Conservation (phyloP, 1,140 invertebrate genomes). For the Rhyacophila brunnea region DNA sequence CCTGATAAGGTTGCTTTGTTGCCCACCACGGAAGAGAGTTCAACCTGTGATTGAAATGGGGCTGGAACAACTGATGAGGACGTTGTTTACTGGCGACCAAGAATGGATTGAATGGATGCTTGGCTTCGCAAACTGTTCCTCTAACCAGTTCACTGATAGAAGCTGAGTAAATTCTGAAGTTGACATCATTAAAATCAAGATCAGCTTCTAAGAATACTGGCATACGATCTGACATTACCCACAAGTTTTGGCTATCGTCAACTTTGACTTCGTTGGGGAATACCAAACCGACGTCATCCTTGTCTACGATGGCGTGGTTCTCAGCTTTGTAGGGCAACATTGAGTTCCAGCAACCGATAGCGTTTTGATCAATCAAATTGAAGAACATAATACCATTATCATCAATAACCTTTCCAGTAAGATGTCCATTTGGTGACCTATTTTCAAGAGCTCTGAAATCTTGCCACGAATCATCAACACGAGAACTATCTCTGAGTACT, state of each 20-base stretch:
- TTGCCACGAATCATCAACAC: slow-evolving; percentile 66
- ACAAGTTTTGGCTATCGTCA: slow-evolving; percentile 61
- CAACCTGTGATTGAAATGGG: neutral
- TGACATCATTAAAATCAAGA: slow-evolving; percentile 73
- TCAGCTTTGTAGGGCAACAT: slow-evolving; percentile 61
- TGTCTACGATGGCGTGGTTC: slow-evolving; percentile 70
- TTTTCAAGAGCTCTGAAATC: slow-evolving; percentile 69
- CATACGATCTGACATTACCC: slow-evolving; percentile 81
- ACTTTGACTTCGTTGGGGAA: slow-evolving; percentile 80
- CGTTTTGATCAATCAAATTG: slow-evolving; percentile 76
- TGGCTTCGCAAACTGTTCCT: slow-evolving; percentile 67
- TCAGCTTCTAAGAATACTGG: slow-evolving; percentile 70
- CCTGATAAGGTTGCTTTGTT: slow-evolving; percentile 22
- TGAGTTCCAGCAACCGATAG: slow-evolving; percentile 78
- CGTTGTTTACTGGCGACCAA: neutral
- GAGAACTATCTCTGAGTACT: slow-evolving; percentile 65
- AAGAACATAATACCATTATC: slow-evolving; percentile 72
- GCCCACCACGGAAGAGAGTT: slow-evolving; percentile 20
- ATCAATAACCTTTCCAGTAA: slow-evolving; percentile 70
- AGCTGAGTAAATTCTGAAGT: slow-evolving; percentile 73
- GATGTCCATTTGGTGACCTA: slow-evolving; percentile 65
- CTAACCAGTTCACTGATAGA: slow-evolving; percentile 62
- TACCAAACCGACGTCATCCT: slow-evolving; percentile 70
- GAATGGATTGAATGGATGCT: neutral
- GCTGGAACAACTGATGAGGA: slow-evolving; percentile 1